Percentiles rank a stretch among this genome's conserved stretches.
phyloP scores from a whole-genome alignment of 1,140 invertebrate genomes.

The Procambarus clarkii region DNA sequence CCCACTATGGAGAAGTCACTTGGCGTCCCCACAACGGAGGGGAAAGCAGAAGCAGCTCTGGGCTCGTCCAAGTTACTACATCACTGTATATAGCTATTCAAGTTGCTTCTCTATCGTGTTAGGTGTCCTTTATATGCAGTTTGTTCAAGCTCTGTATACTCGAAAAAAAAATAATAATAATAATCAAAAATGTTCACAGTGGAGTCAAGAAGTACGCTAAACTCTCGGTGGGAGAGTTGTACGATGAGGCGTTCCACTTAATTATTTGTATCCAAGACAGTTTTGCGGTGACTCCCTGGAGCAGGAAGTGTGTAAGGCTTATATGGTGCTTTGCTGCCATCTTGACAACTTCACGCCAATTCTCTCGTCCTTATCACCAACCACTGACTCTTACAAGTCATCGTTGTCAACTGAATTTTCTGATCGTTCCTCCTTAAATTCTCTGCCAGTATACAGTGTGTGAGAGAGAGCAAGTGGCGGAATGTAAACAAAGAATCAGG shows the following conservation, averaged over 20 bases:
- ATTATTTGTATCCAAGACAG: conserved; percentile 30
- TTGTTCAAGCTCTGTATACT: conserved; percentile 13
- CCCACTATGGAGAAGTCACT: neutral
- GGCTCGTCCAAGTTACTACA: neutral
- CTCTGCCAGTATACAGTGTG: neutral
- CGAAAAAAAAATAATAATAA: conserved; percentile 17
- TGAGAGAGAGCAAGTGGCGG: neutral
- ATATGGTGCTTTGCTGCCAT: neutral
- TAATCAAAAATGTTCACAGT: conserved; percentile 43
- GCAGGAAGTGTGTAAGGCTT: conserved; percentile 18
- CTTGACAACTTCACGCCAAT: neutral
- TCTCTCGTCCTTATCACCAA: neutral
- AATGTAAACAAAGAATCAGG: neutral
- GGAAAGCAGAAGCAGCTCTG: neutral
- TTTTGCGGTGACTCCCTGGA: conserved; percentile 11
- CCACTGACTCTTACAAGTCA: neutral
- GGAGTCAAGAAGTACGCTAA: conserved; percentile 32
- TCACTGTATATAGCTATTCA: conserved; percentile 45
- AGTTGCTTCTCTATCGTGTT: conserved; percentile 39
- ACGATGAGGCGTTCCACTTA: conserved; percentile 12
- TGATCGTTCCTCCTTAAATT: neutral
- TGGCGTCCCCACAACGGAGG: no score
- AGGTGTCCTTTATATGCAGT: conserved; percentile 39
- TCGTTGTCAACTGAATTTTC: neutral
- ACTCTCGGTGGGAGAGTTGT: neutral